These are phyloP conservation scores for Actinemys pallida DNA, from an alignment of 2,113 vertebrate species.

Conservation along the genomic window DNA sequence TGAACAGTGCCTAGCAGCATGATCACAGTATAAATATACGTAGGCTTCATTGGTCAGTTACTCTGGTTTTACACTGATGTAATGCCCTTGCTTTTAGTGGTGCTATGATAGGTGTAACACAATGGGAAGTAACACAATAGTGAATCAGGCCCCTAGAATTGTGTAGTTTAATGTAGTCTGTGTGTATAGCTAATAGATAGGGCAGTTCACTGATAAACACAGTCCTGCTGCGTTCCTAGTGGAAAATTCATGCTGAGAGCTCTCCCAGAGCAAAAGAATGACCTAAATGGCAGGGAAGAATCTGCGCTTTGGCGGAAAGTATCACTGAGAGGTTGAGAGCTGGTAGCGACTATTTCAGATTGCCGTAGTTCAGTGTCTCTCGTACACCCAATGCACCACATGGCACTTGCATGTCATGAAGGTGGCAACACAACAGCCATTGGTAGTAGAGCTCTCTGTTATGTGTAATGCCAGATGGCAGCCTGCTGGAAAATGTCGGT, in stretches of 20 bases:
- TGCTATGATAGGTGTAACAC: neutral
- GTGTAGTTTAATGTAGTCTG: neutral
- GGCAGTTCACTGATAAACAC: neutral
- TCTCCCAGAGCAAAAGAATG: neutral
- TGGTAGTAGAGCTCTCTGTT: rapidly evolving
- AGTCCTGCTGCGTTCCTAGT: neutral
- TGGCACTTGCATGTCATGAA: neutral
- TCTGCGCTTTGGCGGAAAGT: neutral
- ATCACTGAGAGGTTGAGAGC: neutral
- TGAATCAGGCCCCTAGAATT: neutral
- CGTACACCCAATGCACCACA: neutral
- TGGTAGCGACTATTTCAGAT: neutral
- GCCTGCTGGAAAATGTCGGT: rapidly evolving
- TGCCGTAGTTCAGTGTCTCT: neutral
- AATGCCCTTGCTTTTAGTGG: neutral
- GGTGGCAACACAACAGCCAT: rapidly evolving
- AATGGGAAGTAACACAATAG: neutral
- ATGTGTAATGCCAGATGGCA: neutral
- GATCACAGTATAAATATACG: too few species aligned
- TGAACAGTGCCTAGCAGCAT: neutral
- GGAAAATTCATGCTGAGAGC: neutral
- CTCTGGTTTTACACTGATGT: neutral
- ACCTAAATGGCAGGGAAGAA: neutral
- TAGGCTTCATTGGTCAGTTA: neutral
- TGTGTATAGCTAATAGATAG: neutral